Conservation (phyloP, 2,888 invertebrate species). For the Drosophila anceps region DNA sequence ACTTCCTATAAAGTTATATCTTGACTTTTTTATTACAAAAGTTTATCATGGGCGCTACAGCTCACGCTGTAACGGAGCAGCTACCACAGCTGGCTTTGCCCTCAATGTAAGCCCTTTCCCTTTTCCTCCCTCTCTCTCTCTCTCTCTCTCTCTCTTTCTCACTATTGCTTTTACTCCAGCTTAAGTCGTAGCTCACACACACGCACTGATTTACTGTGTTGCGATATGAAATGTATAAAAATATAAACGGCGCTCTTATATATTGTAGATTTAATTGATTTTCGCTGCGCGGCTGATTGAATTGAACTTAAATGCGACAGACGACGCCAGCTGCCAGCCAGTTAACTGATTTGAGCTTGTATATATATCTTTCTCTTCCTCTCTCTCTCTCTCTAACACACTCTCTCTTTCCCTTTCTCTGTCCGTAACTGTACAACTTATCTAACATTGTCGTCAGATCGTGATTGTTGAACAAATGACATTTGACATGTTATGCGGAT, state of each 20-base stretch:
- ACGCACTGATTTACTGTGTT: constrained; percentile 45
- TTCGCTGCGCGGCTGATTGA: constrained; percentile 67
- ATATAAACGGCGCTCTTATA: constrained; percentile 34
- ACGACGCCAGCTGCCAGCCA: constrained; percentile 57
- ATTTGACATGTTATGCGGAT: constrained; percentile 78
- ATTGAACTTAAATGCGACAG: constrained; percentile 60
- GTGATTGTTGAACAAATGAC: constrained; percentile 79
- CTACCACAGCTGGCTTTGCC: not conserved
- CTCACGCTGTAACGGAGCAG: not conserved
- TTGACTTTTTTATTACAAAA: not conserved
- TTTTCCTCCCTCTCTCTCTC: not conserved
- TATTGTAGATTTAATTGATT: constrained; percentile 64
- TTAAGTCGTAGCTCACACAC: constrained; percentile 21
- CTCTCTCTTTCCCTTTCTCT: constrained; percentile 6
- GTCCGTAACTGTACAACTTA: constrained; percentile 49
- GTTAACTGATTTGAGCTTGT: constrained; percentile 30
- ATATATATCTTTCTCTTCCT: not conserved
- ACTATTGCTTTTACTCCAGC: constrained; percentile 9
- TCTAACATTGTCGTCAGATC: constrained; percentile 71
- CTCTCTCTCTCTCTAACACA: not conserved
- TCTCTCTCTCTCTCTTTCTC: not conserved
- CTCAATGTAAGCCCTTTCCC: not conserved
- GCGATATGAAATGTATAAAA: constrained; percentile 19
- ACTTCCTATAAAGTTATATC: not conserved
- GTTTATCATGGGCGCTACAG: not conserved